Evolutionary conservation across 2,888 invertebrate genomes (phyloP).

Genomic region (Sinohyriopsis cumingii): DNA sequence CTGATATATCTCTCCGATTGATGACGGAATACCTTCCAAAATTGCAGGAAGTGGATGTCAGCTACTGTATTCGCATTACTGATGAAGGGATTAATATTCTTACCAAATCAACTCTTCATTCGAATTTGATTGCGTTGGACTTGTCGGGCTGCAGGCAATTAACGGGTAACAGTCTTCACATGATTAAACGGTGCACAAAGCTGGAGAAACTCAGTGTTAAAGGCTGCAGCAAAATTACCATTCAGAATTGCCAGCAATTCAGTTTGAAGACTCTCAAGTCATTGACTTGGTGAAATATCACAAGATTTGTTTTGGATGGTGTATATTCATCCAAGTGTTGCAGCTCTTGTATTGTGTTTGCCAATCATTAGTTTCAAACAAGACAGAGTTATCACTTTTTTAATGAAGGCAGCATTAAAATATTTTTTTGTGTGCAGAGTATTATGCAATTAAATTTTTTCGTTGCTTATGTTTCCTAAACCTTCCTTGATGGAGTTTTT

Average conservation of each 20-base stretch:
- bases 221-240: constrained; percentile 33
- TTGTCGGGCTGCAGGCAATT: constrained; percentile 48
- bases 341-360: too few relatives aligned
- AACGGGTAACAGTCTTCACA: constrained; percentile 36
- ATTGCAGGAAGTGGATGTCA: constrained; percentile 86
- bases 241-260: constrained; percentile 11
- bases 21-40: constrained; percentile 65
- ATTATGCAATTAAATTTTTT: too few relatives aligned
- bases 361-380: too few relatives aligned
- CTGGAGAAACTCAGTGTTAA: constrained; percentile 25
- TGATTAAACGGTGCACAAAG: constrained; percentile 24
- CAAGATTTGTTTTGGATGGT: too few relatives aligned
- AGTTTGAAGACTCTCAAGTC: too few relatives aligned
- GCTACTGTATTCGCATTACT: constrained; percentile 87
- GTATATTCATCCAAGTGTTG: too few relatives aligned
- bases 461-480: too few relatives aligned
- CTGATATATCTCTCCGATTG: constrained; percentile 84
- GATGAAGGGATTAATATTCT: constrained; percentile 85
- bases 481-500: too few relatives aligned
- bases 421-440: too few relatives aligned
- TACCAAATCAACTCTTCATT: constrained; percentile 34
- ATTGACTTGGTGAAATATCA: too few relatives aligned
- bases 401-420: too few relatives aligned
- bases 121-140: constrained; percentile 38
- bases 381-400: too few relatives aligned